Percentiles rank a stretch among this genome's conserved stretches.
Evolutionary conservation across 2,113 vertebrate genomes (phyloP).

Genomic region (Scatophagus argus): DNA sequence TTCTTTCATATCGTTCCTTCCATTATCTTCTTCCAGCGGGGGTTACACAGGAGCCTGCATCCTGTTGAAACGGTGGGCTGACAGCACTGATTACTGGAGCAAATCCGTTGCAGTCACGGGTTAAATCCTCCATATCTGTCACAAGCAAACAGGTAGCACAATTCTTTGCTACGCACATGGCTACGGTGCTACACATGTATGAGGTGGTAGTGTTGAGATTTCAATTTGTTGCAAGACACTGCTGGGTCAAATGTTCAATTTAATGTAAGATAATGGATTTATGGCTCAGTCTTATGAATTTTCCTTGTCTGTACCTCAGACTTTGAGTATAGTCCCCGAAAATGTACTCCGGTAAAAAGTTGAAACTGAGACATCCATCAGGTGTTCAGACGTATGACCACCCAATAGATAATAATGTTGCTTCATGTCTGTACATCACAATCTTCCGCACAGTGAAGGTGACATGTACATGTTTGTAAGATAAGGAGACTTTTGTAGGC

Average conservation of each 20-base stretch:
- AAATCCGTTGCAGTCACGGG: conserved; percentile 28
- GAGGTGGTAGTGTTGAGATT: conserved; percentile 25
- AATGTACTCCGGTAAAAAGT: neutral
- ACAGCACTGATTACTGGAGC: conserved; percentile 57
- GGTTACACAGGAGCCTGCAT: conserved; percentile 40
- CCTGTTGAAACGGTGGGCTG: conserved; percentile 44
- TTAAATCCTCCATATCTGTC: conserved; percentile 10
- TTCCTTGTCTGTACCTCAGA: neutral
- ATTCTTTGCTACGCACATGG: neutral
- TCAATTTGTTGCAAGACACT: conserved; percentile 17
- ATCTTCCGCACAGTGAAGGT: no score
- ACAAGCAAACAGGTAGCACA: neutral
- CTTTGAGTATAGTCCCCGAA: neutral
- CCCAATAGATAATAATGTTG: no score
- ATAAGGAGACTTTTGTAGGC: no score
- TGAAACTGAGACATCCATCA: no score
- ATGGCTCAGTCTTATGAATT: neutral
- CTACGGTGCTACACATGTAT: neutral
- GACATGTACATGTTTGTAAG: no score
- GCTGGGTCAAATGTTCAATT: conserved; percentile 34
- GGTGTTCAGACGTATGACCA: no score
- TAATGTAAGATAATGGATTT: conserved; percentile 14
- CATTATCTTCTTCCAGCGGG: conserved; percentile 51
- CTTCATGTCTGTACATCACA: no score
- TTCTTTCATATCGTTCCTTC: conserved; percentile 61